Conservation (phyloP, 2,888 invertebrate genomes). For the Epinotia bilunana region DNA sequence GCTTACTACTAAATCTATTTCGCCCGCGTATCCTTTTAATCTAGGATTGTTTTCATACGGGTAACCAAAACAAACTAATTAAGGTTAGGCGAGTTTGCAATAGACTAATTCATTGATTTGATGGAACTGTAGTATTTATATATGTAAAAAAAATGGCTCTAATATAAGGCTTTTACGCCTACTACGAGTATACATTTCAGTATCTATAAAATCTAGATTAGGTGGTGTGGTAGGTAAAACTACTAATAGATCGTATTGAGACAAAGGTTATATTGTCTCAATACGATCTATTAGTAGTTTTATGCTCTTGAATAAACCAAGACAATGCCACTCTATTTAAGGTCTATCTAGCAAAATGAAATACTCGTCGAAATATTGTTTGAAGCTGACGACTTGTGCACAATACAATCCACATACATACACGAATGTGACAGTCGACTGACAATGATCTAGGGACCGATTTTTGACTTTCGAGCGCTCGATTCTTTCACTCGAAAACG, state of each 20-base stretch:
- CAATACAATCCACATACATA: neutral
- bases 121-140: neutral
- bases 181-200: neutral
- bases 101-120: neutral
- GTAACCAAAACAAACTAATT: slow-evolving; percentile 32
- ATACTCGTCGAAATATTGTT: neutral
- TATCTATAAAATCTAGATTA: neutral
- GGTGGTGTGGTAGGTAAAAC: neutral
- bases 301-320: slow-evolving; percentile 1
- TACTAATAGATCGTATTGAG: too few species aligned
- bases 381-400: neutral
- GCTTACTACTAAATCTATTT: slow-evolving; percentile 51
- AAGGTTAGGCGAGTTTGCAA: slow-evolving; percentile 2
- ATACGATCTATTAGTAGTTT: neutral
- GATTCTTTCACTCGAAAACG: too few species aligned
- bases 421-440: neutral
- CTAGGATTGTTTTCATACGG: slow-evolving; percentile 40
- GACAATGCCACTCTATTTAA: slow-evolving; percentile 1
- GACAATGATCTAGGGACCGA: neutral
- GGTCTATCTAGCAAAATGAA: neutral
- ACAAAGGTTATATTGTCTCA: neutral
- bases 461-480: too few species aligned
- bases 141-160: neutral
- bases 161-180: neutral
- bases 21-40: slow-evolving; percentile 55